phyloP scores from a whole-genome alignment of 2,888 invertebrate species.

The Polietes domitor region DNA sequence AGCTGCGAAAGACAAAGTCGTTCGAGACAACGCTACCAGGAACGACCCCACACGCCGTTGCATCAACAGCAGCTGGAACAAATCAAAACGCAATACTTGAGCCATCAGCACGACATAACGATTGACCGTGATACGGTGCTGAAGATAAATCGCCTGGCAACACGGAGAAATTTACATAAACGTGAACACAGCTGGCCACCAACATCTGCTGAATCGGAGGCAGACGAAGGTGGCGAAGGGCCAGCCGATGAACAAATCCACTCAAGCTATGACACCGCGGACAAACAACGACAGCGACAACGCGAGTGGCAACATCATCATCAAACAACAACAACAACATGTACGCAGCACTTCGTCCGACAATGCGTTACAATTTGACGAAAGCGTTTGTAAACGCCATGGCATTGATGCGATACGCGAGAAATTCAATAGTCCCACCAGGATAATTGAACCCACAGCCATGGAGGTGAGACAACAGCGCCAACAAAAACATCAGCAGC shows the following conservation, averaged over 20 bases:
- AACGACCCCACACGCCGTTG: constrained; percentile 71
- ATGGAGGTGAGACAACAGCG: constrained; percentile 61
- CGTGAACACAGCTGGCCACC: constrained; percentile 80
- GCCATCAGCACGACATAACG: constrained; percentile 76
- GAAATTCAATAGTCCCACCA: constrained; percentile 77
- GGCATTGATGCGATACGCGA: constrained; percentile 76
- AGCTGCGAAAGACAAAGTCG: constrained; percentile 75
- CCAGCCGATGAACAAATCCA: constrained; percentile 8
- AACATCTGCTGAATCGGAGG: constrained; percentile 38
- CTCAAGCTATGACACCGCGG: constrained; percentile 8
- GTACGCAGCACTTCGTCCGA: constrained; percentile 72
- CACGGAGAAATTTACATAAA: constrained; percentile 75
- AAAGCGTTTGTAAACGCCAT: constrained; percentile 73
- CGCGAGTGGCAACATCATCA: constrained; percentile 43
- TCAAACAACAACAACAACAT: constrained; percentile 59
- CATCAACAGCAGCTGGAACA: constrained; percentile 76
- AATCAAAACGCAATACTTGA: constrained; percentile 76
- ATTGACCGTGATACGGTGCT: constrained; percentile 80
- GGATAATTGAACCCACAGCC: constrained; percentile 71
- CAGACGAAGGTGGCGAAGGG: too few species aligned
- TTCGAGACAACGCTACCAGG: constrained; percentile 72
- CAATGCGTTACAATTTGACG: constrained; percentile 72
- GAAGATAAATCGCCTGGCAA: constrained; percentile 79
- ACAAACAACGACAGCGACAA: constrained; percentile 24
- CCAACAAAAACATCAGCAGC: constrained; percentile 24